A percentile compares a stretch with the other conserved stretches of the same genome.
Evolutionary conservation across 2,113 vertebrate species (phyloP).

Genomic region (Amia ocellicauda): DNA sequence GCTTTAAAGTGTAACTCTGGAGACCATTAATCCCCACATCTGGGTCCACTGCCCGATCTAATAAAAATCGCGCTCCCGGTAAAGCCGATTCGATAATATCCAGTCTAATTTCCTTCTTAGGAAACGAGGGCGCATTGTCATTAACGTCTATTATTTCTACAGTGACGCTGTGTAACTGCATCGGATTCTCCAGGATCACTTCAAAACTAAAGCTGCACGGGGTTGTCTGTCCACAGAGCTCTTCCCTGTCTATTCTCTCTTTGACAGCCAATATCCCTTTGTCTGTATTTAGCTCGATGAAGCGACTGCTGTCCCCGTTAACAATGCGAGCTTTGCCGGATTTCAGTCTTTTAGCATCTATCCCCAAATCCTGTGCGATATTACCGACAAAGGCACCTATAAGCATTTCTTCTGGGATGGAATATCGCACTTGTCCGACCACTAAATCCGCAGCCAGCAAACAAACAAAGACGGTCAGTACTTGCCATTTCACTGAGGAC

Average conservation of each 20-base stretch:
- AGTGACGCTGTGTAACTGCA: constrained; percentile 46
- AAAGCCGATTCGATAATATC: too few relatives aligned
- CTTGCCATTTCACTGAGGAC: too few relatives aligned
- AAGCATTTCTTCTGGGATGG: constrained; percentile 46
- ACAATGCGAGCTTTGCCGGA: constrained; percentile 47
- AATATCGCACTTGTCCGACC: constrained; percentile 45
- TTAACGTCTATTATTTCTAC: too few relatives aligned
- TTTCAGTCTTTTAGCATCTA: constrained; percentile 38
- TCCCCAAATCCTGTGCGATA: constrained; percentile 39
- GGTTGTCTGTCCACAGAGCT: constrained; percentile 40
- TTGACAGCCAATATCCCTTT: constrained; percentile 30
- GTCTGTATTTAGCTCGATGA: constrained; percentile 24
- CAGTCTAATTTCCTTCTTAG: too few relatives aligned
- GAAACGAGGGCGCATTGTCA: too few relatives aligned
- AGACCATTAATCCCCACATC: constrained; percentile 58
- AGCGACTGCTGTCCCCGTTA: constrained; percentile 13
- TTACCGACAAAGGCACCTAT: constrained; percentile 40
- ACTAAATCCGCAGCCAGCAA: not conserved
- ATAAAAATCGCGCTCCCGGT: too few relatives aligned
- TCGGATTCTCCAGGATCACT: constrained; percentile 48
- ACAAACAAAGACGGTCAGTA: too few relatives aligned
- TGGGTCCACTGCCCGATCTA: constrained; percentile 52
- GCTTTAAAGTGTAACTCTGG: constrained; percentile 62
- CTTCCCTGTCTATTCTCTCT: constrained; percentile 43
- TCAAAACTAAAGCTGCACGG: constrained; percentile 48